phyloP scores from a whole-genome alignment of 2,888 invertebrate genomes.

The Apodemia hepburni region DNA sequence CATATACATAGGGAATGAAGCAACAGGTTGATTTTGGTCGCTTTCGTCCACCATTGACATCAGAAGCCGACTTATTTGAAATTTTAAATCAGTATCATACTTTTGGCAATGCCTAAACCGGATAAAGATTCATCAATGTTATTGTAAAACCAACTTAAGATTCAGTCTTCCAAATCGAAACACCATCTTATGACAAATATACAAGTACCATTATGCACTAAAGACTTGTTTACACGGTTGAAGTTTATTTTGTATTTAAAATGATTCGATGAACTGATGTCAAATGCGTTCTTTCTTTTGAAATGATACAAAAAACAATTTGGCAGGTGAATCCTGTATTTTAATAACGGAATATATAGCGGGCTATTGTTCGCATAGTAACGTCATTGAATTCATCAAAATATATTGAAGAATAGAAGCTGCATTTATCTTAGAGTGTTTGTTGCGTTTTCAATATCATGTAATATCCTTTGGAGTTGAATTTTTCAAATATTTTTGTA shows the following conservation, averaged over 20 bases:
- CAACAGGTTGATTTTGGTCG: constrained; percentile 53
- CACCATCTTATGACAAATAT: constrained; percentile 13
- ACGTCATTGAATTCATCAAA: constrained; percentile 31
- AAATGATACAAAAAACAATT: constrained; percentile 59
- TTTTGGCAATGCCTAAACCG: constrained; percentile 65
- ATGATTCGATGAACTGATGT: constrained; percentile 65
- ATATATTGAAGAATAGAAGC: constrained; percentile 9
- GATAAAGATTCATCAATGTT: constrained; percentile 69
- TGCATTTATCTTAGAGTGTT: neutral
- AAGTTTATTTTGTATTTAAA: constrained; percentile 30
- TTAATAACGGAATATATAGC: constrained; percentile 51
- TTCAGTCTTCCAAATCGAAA: constrained; percentile 16
- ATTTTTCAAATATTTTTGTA: too few relatives aligned
- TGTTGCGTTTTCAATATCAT: neutral
- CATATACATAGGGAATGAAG: constrained; percentile 49
- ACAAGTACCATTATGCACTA: constrained; percentile 27
- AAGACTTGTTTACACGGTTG: constrained; percentile 18
- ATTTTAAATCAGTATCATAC: constrained; percentile 67
- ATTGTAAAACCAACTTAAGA: constrained; percentile 39
- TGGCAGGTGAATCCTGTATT: constrained; percentile 73
- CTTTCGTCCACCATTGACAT: constrained; percentile 48
- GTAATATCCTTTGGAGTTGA: neutral
- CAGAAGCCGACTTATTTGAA: constrained; percentile 64
- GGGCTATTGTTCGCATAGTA: constrained; percentile 42
- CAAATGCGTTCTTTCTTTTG: constrained; percentile 50